Percentiles rank a stretch among this genome's conserved stretches.
Conservation (phyloP, 1,140 invertebrate genomes). For the Drosophila lacteicornis region DNA sequence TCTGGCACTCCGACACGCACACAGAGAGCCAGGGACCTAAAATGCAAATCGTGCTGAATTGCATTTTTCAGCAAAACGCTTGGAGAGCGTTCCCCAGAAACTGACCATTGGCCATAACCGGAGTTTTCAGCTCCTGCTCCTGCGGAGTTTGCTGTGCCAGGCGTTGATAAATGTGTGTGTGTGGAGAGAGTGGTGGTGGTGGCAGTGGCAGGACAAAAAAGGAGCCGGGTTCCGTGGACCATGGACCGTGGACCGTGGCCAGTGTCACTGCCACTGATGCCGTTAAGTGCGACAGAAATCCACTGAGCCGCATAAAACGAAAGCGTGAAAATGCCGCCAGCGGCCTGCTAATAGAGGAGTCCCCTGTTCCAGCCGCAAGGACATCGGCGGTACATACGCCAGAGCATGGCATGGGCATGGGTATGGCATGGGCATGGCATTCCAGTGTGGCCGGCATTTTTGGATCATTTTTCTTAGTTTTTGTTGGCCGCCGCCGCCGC, state of each 20-base stretch:
- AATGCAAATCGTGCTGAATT: slow-evolving; percentile 79
- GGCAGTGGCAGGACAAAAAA: not conserved
- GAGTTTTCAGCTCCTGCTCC: slow-evolving; percentile 16
- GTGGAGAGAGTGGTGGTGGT: not conserved
- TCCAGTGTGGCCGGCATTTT: slow-evolving; percentile 41
- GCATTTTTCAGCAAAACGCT: slow-evolving; percentile 62
- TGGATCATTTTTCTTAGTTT: slow-evolving; percentile 54
- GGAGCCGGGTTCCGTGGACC: not conserved
- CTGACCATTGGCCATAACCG: slow-evolving; percentile 38
- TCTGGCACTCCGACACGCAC: slow-evolving; percentile 18
- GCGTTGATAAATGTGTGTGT: slow-evolving; percentile 71
- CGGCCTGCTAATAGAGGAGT: slow-evolving; percentile 68
- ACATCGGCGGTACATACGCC: slow-evolving; percentile 20
- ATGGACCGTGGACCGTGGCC: slow-evolving; percentile 7
- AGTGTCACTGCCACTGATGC: slow-evolving; percentile 55
- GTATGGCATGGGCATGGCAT: slow-evolving; percentile 5
- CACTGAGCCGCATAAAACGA: slow-evolving; percentile 77
- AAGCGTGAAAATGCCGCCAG: slow-evolving; percentile 69
- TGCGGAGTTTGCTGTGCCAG: slow-evolving; percentile 42
- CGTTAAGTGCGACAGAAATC: slow-evolving; percentile 73
- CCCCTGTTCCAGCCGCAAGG: slow-evolving; percentile 20
- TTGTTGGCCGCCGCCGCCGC: slow-evolving; percentile 15
- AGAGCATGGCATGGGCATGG: not conserved
- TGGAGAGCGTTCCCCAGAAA: slow-evolving; percentile 18
- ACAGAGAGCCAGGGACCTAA: slow-evolving; percentile 20